Evolutionary conservation across 2,888 invertebrate species (phyloP).

Genomic region (Nipponacmea schrenckii): DNA sequence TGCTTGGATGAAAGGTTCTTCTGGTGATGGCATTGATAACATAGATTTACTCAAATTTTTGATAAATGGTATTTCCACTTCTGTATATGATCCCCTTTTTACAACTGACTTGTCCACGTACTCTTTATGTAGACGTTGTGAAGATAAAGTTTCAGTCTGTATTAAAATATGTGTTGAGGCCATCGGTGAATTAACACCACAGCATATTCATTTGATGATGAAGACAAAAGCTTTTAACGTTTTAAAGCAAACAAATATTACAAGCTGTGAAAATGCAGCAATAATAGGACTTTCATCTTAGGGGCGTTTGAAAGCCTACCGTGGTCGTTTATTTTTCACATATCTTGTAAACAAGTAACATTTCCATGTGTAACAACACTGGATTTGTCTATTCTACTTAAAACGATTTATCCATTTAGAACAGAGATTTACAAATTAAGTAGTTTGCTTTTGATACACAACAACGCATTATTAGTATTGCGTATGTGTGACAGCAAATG

Average conservation of each 20-base stretch:
- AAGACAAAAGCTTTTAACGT: too few relatives aligned
- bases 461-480: too few relatives aligned
- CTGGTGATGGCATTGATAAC: not conserved
- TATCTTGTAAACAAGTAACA: not conserved
- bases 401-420: too few relatives aligned
- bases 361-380: too few relatives aligned
- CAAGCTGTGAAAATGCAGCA: not conserved
- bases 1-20: not conserved
- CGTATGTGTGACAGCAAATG: too few relatives aligned
- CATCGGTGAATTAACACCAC: too few relatives aligned
- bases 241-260: not conserved
- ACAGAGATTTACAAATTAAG: too few relatives aligned
- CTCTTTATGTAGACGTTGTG: not conserved
- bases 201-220: too few relatives aligned
- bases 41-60: not conserved
- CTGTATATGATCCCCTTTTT: not conserved
- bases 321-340: not conserved
- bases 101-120: not conserved
- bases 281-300: not conserved
- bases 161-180: too few relatives aligned
- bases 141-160: not conserved
- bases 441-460: too few relatives aligned
- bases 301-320: not conserved
- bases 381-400: too few relatives aligned
- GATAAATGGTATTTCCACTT: not conserved